Evolutionary conservation across 2,888 invertebrate genomes (phyloP), one percentile per base, ranked within the genome.

Genomic region (Dascillus cervinus): DNA sequence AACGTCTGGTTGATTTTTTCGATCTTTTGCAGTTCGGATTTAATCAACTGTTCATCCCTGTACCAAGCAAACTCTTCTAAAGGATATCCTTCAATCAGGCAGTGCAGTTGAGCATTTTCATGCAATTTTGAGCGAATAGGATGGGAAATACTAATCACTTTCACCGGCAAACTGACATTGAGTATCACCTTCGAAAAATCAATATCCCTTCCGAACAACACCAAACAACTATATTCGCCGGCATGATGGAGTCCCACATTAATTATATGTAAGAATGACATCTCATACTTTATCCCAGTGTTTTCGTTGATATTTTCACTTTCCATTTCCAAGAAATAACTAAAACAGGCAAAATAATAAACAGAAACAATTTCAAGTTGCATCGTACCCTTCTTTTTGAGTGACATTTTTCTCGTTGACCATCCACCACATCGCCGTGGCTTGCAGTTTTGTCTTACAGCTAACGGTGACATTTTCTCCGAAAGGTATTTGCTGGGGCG

Each of bases 151-250:
- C 67, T 49, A 26, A 67, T 46, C 34, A 79, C 64, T 56, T 60
- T 64, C 29, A 68, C 67, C 19, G 66, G 65, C 49, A 71, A 66
- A 55, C 66, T 57, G 34, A 74, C 56, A 45, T 65, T 65, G 34
- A 62, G 50, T 10, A 52, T 45, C 32, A 58, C 55, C 39, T 58
- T 49, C 27, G 47, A 49, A 31, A 63, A 51, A 46, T 56, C 60
- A 29, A 58, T 38, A 31, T 54, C 52, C 28, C 65, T 64, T 29
- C 55, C 58, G 20, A 65, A 64, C n/a, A 56, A 50, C 11, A 69
- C 69, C 49, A 66, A 66, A 51, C 79, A 80, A 1, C 70, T 70
- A 49, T 77, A 79, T 50, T 71, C 70, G 12, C 78, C 79, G 27
- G 67, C 67, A 54, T 79, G 77, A 29, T 67, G 63, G 34, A 73